Evolutionary conservation across 2,797 vertebrate genomes (phyloP).

Genomic region (Ammospiza maritima): DNA sequence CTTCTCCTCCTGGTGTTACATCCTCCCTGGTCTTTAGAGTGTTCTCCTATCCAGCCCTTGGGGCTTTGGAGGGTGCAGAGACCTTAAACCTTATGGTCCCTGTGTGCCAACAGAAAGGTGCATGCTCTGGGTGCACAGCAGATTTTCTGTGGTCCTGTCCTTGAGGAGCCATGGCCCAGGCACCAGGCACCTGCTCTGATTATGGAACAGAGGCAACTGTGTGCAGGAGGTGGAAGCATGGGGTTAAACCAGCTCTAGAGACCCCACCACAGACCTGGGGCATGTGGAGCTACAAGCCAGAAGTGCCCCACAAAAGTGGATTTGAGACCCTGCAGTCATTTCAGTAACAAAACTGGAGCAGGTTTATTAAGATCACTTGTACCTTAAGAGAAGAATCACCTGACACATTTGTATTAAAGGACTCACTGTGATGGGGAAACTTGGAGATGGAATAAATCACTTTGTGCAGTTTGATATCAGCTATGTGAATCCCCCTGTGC

Average conservation of each 20-base stretch:
- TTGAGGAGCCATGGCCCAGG: not conserved
- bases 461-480: slow-evolving; percentile 66
- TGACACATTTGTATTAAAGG: slow-evolving; percentile 48
- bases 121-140: not conserved
- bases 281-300: not conserved
- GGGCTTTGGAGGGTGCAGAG: not conserved
- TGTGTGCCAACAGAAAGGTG: not conserved
- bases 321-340: not conserved
- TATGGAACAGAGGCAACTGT: not conserved
- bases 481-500: not conserved
- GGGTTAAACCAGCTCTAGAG: not conserved
- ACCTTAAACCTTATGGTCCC: not conserved
- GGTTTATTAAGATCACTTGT: not conserved
- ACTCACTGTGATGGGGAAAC: slow-evolving; percentile 57
- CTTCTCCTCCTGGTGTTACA: not conserved
- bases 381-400: not conserved
- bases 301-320: not conserved
- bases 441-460: not conserved
- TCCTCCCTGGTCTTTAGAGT: not conserved
- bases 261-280: not conserved
- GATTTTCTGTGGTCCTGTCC: not conserved
- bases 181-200: not conserved
- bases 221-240: not conserved
- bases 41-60: not conserved
- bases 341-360: not conserved